A percentile compares a stretch with the other conserved stretches of the same genome.
phyloP scores from a whole-genome alignment of 2,888 invertebrate genomes.

The Chymomyza amoena region DNA sequence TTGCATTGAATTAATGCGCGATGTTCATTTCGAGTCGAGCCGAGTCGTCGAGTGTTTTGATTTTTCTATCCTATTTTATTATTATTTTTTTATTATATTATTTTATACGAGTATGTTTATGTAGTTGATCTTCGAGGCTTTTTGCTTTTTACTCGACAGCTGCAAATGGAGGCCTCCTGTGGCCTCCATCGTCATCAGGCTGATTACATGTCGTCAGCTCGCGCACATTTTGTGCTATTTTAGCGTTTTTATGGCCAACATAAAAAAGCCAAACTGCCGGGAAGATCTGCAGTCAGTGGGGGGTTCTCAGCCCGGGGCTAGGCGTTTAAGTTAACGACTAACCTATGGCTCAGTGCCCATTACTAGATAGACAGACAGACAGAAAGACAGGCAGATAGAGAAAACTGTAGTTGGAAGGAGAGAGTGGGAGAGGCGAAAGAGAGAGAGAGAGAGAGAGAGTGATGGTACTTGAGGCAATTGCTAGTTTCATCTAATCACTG shows the following conservation, averaged over 20 bases:
- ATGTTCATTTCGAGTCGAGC: conserved; percentile 42
- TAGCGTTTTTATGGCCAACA: conserved; percentile 50
- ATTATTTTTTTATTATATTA: not conserved
- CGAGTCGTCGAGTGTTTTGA: conserved; percentile 42
- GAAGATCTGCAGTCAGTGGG: conserved; percentile 9
- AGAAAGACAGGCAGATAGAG: too few species aligned
- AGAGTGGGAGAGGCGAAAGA: not conserved
- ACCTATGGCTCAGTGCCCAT: conserved; percentile 39
- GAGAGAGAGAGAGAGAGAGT: not conserved
- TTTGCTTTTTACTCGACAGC: not conserved
- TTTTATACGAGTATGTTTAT: not conserved
- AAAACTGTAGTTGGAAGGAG: not conserved
- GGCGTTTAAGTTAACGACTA: conserved; percentile 48
- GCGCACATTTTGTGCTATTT: conserved; percentile 42
- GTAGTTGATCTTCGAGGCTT: not conserved
- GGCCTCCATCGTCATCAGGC: conserved; percentile 11
- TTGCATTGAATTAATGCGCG: conserved; percentile 53
- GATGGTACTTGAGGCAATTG: not conserved
- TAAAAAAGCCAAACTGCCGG: conserved; percentile 43
- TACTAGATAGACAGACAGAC: not conserved
- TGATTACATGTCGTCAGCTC: conserved; percentile 52
- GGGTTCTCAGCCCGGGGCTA: not conserved
- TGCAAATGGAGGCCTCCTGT: not conserved
- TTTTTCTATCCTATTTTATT: conserved; percentile 23
- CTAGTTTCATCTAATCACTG: not conserved